Base-by-base conservation (phyloP, 1,140 invertebrate genomes). In the Neodiprion virginianus region DNA sequence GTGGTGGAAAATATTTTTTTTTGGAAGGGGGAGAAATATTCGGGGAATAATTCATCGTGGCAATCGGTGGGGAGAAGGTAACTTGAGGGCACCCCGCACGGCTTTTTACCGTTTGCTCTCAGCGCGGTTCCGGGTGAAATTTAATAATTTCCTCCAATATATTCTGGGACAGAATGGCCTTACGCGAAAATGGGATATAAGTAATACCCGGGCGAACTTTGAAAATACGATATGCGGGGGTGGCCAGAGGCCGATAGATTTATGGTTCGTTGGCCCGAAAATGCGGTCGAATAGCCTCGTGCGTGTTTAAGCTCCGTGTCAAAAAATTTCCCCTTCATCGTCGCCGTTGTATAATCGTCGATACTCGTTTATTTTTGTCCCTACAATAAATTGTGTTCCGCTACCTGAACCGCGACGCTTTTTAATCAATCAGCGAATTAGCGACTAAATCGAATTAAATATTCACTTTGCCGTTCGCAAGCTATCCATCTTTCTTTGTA, bases 131-230 rank as follows among this genome's bases (percentile, higher is more conserved):
- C 53, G 8, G n/a, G 53, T 17, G 53, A 61, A 61, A 61, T 61
- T 61, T 61, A 61, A 61, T 61, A 61, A 61, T 61, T 61, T 61
- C 53, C 53, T 61, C 53, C 53, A 61, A 61, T 61, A 61, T 61
- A 61, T 61, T 61, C 53, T 17, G 53, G 53, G 28, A 8, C 53
- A 61, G 8, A 61, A 61, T 61, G 53, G 53, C 53, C n/a, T 40
- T 40, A 40, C 53, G 53, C 53, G 11, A 61, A 61, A 40, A 40
- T 40, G 28, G 28, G 28, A 40, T 40, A 40, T 40, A 40, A 17
- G 53, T 61, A 61, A 61, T 61, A 61, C 53, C 53, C 53, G n/a
- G 11, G 11, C 53, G 53, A 61, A 61, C 53, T 61, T 61, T 61
- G 53, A 61, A 61, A 61, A 61, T 8, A 61, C 53, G 53, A 61